Conservation (phyloP, 2,113 vertebrate species). For the Saccopteryx bilineata region DNA sequence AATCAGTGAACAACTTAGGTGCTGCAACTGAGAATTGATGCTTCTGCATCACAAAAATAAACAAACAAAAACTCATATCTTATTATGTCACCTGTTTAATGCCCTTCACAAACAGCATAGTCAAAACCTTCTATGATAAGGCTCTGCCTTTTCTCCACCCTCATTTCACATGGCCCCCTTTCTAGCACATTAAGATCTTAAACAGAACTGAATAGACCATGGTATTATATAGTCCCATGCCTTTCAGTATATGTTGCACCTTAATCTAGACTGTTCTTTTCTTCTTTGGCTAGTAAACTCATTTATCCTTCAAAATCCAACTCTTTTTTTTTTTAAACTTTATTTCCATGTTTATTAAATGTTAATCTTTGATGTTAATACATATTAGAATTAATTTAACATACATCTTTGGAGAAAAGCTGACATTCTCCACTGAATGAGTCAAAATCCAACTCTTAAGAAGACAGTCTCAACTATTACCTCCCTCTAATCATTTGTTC, state of each 20-base stretch:
- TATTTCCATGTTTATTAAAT: conserved; percentile 91
- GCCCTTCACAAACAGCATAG: background rate
- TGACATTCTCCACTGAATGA: conserved; percentile 85
- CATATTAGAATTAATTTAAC: conserved; percentile 87
- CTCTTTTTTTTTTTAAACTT: conserved; percentile 88
- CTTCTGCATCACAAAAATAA: no score
- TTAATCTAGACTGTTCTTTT: conserved; percentile 3
- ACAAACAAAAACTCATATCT: background rate
- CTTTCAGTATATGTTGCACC: background rate
- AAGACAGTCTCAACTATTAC: background rate
- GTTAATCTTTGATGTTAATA: conserved; percentile 86
- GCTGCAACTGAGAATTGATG: no score
- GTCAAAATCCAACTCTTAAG: conserved; percentile 76
- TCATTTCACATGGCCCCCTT: background rate
- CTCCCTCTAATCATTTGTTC: background rate
- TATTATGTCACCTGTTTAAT: background rate
- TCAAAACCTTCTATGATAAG: background rate
- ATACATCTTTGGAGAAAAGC: conserved; percentile 87
- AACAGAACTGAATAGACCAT: background rate
- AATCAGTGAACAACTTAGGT: no score
- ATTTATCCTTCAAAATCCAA: conserved; percentile 50
- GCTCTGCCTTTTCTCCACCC: background rate
- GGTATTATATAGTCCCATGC: background rate
- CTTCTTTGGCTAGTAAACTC: background rate
- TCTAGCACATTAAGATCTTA: conserved; percentile 7